A percentile compares a stretch with the other conserved stretches of the same genome.
phyloP scores from a whole-genome alignment of 1,140 invertebrate species.

The Myzus persicae region DNA sequence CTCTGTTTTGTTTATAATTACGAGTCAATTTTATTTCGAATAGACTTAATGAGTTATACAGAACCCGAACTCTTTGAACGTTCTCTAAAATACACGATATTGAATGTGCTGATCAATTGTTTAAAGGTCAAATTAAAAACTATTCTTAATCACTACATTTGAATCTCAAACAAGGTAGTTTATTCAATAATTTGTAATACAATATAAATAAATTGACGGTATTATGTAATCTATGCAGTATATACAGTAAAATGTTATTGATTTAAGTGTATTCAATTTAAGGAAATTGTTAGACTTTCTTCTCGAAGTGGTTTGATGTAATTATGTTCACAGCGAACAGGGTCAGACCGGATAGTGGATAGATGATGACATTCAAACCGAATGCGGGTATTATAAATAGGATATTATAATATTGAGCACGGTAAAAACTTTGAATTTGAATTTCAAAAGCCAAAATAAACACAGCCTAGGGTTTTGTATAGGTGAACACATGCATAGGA shows the following conservation, averaged over 20 bases:
- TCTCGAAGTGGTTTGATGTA: neutral
- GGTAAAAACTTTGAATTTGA: neutral
- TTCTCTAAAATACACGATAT: neutral
- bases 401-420: neutral
- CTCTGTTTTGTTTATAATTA: too few relatives aligned
- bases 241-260: neutral
- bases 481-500: neutral
- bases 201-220: too few relatives aligned
- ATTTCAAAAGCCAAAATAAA: conserved; percentile 18
- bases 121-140: neutral
- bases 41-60: too few relatives aligned
- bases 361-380: neutral
- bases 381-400: neutral
- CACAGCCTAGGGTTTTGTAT: neutral
- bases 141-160: neutral
- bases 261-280: neutral
- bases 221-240: too few relatives aligned
- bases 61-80: neutral
- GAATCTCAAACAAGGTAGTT: neutral
- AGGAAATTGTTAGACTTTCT: neutral
- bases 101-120: neutral
- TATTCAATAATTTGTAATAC: too few relatives aligned
- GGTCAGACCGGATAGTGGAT: neutral
- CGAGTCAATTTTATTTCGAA: too few relatives aligned
- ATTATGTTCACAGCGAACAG: neutral